Base-by-base conservation (phyloP, 2,888 invertebrate genomes). In the Cheilosia pagana region DNA sequence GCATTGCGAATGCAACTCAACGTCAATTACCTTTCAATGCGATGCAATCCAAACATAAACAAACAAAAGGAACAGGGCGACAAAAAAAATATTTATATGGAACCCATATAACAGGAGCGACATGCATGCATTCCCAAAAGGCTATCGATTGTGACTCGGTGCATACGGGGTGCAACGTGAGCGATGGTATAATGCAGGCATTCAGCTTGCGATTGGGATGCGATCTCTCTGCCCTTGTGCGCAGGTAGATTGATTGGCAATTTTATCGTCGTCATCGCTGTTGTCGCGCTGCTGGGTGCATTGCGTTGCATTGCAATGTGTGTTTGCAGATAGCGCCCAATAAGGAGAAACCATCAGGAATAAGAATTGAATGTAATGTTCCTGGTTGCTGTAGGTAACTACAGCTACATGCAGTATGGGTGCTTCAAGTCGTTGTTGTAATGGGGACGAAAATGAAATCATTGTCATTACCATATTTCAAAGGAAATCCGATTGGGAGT, bases 201-300 rank as follows among this genome's bases (percentile, higher is more conserved):
- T 39, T 43, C 25, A 25, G 25, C 52, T 8, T 12, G 35, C 10
- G 48, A 59, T 53, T 35, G 35, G 65, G 59, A 77, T 72, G 48
- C 14, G 23, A 82, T 53, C 16, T 53, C 25, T 45, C 25, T 67
- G 62, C 72, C 71, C 71, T 77, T 78, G 52, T 83, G 68, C 65
- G 68, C 82, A 68, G 79, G 72, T 68, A 74, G 74, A 83, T 83
- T 83, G 83, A 83, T 83, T 83, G 79, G 74, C 70, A 74, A 70
- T 75, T 79, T 83, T 67, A 72, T 57, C 62, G 65, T 68, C 70
- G 72, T 62, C 21, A 23, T 28, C 21, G 75, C 53, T 39, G 72
- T 55, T 62, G 43, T 57, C 39, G 60, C 63, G 16, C 23, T 48
- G 16, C 23, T 48, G 59, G 59, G 35, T 78, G 68, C 74, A 78